A percentile compares a stretch with the other conserved stretches of the same genome.
phyloP scores from a whole-genome alignment of 2,888 invertebrate genomes.

The Drosophila rellima region DNA sequence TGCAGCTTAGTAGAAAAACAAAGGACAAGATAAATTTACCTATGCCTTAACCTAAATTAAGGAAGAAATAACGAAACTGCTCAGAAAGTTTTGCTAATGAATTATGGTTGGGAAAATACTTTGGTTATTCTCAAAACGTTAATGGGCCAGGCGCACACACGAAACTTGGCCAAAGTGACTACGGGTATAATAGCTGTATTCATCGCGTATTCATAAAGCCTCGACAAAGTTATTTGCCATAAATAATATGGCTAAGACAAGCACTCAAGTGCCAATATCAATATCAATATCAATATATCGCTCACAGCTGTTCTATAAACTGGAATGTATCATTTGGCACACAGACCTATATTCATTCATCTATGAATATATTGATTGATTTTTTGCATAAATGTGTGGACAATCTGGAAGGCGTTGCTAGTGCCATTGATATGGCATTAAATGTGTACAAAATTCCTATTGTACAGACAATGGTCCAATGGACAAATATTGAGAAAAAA shows the following conservation, averaged over 20 bases:
- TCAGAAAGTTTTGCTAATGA: slow-evolving; percentile 3
- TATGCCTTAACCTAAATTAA: neutral
- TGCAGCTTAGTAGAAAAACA: neutral
- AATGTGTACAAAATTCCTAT: slow-evolving; percentile 42
- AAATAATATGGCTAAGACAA: slow-evolving; percentile 43
- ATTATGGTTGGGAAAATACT: neutral
- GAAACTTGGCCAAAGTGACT: slow-evolving; percentile 7
- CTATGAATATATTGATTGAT: slow-evolving; percentile 60
- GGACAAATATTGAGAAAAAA: slow-evolving; percentile 35
- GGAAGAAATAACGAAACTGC: neutral
- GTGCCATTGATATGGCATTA: slow-evolving; percentile 47
- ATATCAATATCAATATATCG: slow-evolving; percentile 22
- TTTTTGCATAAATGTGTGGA: slow-evolving; percentile 36
- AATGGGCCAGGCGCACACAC: neutral
- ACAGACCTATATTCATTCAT: slow-evolving; percentile 6
- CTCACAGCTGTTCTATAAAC: slow-evolving; percentile 21
- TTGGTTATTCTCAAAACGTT: neutral
- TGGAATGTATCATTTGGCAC: slow-evolving; percentile 20
- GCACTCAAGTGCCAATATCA: slow-evolving; percentile 34
- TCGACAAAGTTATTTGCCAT: slow-evolving; percentile 44
- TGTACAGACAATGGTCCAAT: slow-evolving; percentile 32
- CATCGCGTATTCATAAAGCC: slow-evolving; percentile 49
- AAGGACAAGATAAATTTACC: neutral
- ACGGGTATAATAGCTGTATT: slow-evolving; percentile 4
- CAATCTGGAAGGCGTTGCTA: slow-evolving; percentile 37